phyloP scores from a whole-genome alignment of 1,140 invertebrate species.

The Drosophila tani region DNA sequence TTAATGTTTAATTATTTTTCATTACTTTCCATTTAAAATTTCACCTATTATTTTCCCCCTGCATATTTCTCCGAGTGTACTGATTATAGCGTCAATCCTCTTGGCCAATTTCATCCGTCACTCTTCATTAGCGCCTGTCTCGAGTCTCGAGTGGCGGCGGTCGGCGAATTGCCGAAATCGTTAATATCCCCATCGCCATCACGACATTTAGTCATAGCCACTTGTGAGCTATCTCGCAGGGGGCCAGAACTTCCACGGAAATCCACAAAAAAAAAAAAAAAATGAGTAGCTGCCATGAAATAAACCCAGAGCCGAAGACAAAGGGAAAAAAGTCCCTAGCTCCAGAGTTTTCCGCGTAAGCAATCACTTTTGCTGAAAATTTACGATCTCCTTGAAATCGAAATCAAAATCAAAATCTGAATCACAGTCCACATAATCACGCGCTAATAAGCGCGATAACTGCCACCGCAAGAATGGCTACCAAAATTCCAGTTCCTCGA shows the following conservation, averaged over 20 bases:
- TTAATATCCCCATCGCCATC: slow-evolving; percentile 7
- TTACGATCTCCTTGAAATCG: slow-evolving; percentile 54
- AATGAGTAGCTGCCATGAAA: too few species aligned
- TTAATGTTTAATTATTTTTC: background rate
- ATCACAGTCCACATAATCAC: slow-evolving; percentile 73
- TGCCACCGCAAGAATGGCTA: slow-evolving; percentile 20
- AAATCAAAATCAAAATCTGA: slow-evolving; percentile 36
- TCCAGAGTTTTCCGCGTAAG: slow-evolving; percentile 28
- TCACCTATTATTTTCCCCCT: background rate
- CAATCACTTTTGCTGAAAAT: slow-evolving; percentile 48
- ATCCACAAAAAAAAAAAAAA: background rate
- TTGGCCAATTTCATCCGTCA: slow-evolving; percentile 31
- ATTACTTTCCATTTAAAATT: background rate
- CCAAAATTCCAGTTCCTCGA: background rate
- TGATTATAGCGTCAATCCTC: slow-evolving; percentile 10
- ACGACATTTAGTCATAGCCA: slow-evolving; percentile 39
- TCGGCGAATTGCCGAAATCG: background rate
- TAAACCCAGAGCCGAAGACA: slow-evolving; percentile 7
- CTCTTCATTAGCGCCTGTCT: slow-evolving; percentile 48
- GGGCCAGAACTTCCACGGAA: background rate
- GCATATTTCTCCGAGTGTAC: background rate
- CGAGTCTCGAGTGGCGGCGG: slow-evolving; percentile 25
- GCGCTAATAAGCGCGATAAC: slow-evolving; percentile 71
- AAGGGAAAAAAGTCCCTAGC: slow-evolving; percentile 16
- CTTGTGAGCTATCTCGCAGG: slow-evolving; percentile 1